Evolutionary conservation across 2,888 invertebrate species (phyloP).

Genomic region (Apoderus coryli): DNA sequence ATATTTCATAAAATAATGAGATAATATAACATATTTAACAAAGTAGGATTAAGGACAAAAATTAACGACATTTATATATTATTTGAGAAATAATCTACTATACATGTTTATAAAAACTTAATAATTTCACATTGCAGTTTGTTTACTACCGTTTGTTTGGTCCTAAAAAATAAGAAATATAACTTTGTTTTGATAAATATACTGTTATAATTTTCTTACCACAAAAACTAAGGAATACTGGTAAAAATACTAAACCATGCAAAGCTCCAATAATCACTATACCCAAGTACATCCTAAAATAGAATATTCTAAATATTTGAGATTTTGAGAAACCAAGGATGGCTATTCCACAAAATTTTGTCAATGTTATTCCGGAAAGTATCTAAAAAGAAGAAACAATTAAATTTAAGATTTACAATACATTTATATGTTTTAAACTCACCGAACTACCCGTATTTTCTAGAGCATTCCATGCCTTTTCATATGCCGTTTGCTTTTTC

Average conservation of each 20-base stretch:
- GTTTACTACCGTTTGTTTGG: too few relatives aligned
- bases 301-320: slow-evolving; percentile 80
- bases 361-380: slow-evolving; percentile 86
- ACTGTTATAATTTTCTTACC: slow-evolving; percentile 31
- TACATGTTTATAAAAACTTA: too few relatives aligned
- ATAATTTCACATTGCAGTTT: too few relatives aligned
- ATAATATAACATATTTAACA: too few relatives aligned
- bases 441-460: slow-evolving; percentile 73
- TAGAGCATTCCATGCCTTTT: slow-evolving; percentile 59
- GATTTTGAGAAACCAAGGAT: slow-evolving; percentile 88
- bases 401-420: neutral
- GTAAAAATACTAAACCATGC: slow-evolving; percentile 84
- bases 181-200: too few relatives aligned
- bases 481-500: slow-evolving; percentile 31
- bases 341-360: slow-evolving; percentile 81
- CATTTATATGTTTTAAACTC: slow-evolving; percentile 27
- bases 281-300: slow-evolving; percentile 91
- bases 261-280: slow-evolving; percentile 84
- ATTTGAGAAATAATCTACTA: too few relatives aligned
- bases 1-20: too few relatives aligned
- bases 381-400: slow-evolving; percentile 39
- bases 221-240: slow-evolving; percentile 72
- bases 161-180: too few relatives aligned
- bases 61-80: too few relatives aligned
- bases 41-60: too few relatives aligned